Evolutionary conservation across 2,113 vertebrate species (phyloP), one percentile per base, ranked within the genome.

Genomic region (Urocolius indicus): DNA sequence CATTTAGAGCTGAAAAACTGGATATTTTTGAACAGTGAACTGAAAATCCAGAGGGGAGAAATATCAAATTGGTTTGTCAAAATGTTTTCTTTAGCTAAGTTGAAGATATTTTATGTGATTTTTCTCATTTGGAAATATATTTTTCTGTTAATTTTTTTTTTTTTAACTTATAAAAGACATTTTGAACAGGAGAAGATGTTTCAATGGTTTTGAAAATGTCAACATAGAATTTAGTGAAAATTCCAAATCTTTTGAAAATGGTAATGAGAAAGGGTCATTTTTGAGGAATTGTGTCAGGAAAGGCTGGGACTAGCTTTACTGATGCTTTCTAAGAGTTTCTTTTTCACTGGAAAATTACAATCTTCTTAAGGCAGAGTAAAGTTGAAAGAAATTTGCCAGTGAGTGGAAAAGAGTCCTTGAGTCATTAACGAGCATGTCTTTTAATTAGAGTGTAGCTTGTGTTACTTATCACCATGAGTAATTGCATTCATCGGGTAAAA

Each of bases 71-170:
- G 11, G n/a, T 86, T 51, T 83, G 59, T 83, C 83, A 90, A 83
- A 95, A 86, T 86, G 51, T 90, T 93, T 97, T 20, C 27, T 66
- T 94, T 77, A 48, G 13, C 11, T 82, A 61, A 93, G 8, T 61
- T 90, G 23, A 74, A 83, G 30, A 52, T 26, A 17, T 72, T 68
- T 73, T 20, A 2, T 77, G 43, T 79, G n/a, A 43, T 73, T 48
- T 71, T 85, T 73, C 12, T 88, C 30, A 58, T 80, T 77, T 87
- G 45, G 81, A 84, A 90, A 48, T 14, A 13, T 80, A 80, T 87
- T 79, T 89, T 2, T 54, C 73, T 84, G 30, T 68, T 87, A 89
- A 86, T 93, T 65, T 63, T 78, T 9, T 45, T 93, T 65, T 63
- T 78, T 9, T 45, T 86, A 73, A 29, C 7, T 51, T 15, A 12